These are phyloP conservation scores for Galerucella nymphaeae DNA, from an alignment of 2,888 invertebrate genomes.

Conservation along the genomic window DNA sequence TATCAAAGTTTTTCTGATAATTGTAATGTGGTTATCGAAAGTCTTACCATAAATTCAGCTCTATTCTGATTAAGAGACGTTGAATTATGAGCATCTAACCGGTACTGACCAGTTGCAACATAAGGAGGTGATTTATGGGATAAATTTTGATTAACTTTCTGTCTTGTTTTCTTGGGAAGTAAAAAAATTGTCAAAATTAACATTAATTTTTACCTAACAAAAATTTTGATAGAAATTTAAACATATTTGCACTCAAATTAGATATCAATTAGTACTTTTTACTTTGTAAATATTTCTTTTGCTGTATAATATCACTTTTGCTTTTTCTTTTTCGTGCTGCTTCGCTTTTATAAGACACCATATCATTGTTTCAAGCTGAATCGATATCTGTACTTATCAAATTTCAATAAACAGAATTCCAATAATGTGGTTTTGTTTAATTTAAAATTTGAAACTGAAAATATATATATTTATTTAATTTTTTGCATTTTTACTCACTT, in stretches of 20 bases:
- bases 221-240: conserved; percentile 1
- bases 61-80: too few species aligned
- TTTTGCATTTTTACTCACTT: not conserved
- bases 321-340: conserved; percentile 35
- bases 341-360: conserved; percentile 30
- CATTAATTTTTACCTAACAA: too few species aligned
- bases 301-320: conserved; percentile 9
- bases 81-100: too few species aligned
- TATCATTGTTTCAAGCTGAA: conserved; percentile 54
- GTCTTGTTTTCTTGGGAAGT: too few species aligned
- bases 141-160: too few species aligned
- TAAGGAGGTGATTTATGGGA: too few species aligned
- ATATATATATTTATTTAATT: not conserved
- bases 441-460: not conserved
- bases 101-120: too few species aligned
- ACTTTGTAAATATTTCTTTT: not conserved
- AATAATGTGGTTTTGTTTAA: not conserved
- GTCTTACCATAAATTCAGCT: too few species aligned
- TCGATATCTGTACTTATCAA: conserved; percentile 34
- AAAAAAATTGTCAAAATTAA: too few species aligned
- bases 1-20: not conserved
- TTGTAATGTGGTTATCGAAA: too few species aligned
- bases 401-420: not conserved
- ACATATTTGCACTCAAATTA: not conserved
- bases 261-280: not conserved